These are phyloP conservation scores for Nasonia giraulti DNA, from an alignment of 1,140 invertebrate genomes.

Conservation along the genomic window DNA sequence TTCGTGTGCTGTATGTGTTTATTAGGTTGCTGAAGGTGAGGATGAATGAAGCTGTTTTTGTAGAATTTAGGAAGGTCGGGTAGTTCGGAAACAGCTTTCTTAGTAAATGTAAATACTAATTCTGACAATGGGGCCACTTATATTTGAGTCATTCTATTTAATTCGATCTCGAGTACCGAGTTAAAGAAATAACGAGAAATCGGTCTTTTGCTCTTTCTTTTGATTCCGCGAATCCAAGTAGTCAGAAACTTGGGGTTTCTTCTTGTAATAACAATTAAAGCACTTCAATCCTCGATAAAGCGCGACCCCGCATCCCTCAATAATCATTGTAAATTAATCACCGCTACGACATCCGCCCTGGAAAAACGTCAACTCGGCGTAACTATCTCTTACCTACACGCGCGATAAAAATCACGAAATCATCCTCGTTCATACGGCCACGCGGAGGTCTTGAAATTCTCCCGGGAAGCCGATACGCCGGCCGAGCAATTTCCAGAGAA, in stretches of 20 bases:
- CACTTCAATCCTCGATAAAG: neutral
- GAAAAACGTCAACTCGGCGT: neutral
- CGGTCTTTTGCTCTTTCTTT: no score
- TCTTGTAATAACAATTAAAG: neutral
- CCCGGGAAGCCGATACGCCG: neutral
- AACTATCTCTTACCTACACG: neutral
- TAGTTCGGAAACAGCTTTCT: neutral
- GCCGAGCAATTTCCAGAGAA: slow-evolving; percentile 46
- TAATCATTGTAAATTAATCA: slow-evolving; percentile 48
- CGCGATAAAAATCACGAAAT: slow-evolving; percentile 29
- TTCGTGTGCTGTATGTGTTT: neutral
- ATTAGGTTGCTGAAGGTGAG: neutral
- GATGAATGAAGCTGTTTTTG: neutral
- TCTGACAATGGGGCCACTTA: no score
- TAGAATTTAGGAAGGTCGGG: neutral
- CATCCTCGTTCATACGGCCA: neutral
- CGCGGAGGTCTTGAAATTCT: slow-evolving; percentile 32
- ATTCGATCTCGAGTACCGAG: no score
- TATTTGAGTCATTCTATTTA: no score
- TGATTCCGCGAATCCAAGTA: no score
- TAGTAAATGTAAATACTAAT: neutral
- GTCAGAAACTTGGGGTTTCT: no score
- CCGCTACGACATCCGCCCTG: neutral
- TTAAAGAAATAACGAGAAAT: no score
- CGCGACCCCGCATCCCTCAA: neutral